These are phyloP conservation scores for Epirrhoe alternata DNA, from an alignment of 2,888 invertebrate genomes.

Conservation along the genomic window DNA sequence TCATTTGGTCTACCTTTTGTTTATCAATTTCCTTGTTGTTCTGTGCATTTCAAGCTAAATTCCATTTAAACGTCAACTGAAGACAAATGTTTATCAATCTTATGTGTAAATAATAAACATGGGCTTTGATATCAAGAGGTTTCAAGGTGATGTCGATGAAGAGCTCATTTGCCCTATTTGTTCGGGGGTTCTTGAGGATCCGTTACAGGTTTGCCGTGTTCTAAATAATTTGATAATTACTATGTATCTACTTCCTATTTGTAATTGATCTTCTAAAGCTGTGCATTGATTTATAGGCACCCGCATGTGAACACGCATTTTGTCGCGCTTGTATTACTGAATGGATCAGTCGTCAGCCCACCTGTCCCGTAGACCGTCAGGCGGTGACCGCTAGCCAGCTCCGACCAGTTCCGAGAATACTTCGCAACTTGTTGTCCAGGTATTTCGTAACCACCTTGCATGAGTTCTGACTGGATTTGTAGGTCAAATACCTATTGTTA, in stretches of 20 bases:
- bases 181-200: conserved; percentile 97
- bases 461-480: conserved; percentile 43
- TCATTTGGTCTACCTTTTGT: conserved; percentile 37
- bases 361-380: conserved; percentile 97
- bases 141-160: conserved; percentile 98
- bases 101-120: conserved; percentile 81
- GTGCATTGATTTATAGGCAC: conserved; percentile 87
- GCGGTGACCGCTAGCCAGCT: conserved; percentile 95
- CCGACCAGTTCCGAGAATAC: conserved; percentile 96
- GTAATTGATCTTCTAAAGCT: conserved; percentile 6
- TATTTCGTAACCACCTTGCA: conserved; percentile 60
- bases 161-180: conserved; percentile 98
- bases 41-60: conserved; percentile 42
- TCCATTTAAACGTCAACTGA: conserved; percentile 40
- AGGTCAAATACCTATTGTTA: conserved; percentile 53
- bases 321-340: conserved; percentile 97
- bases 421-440: conserved; percentile 95
- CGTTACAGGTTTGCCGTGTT: conserved; percentile 90
- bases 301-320: conserved; percentile 98
- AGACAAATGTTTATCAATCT: conserved; percentile 58
- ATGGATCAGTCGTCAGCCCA: conserved; percentile 97
- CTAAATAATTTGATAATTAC: conserved; percentile 10
- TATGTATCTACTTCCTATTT: conserved; percentile 8
- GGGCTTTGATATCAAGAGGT: conserved; percentile 97
- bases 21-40: conserved; percentile 52